Percentiles rank a stretch among this genome's conserved stretches.
phyloP scores from a whole-genome alignment of 2,888 invertebrate species.

The Patella ulyssiponensis region DNA sequence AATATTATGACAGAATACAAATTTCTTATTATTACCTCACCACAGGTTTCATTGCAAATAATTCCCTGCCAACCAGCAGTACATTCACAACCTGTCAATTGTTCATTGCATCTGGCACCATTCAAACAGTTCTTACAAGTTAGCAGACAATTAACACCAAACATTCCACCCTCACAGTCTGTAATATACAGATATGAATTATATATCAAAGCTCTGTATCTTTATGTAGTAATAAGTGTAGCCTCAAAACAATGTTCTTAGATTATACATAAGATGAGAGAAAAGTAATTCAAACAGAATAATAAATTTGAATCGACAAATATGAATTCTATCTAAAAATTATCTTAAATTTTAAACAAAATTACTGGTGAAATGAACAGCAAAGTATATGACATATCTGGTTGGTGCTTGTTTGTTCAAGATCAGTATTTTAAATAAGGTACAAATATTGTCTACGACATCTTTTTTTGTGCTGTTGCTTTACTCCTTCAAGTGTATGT shows the following conservation, averaged over 20 bases:
- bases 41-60: constrained; percentile 71
- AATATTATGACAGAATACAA: too few relatives aligned
- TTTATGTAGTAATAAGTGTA: background rate
- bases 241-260: too few relatives aligned
- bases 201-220: background rate
- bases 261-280: too few relatives aligned
- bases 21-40: too few relatives aligned
- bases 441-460: constrained; percentile 9
- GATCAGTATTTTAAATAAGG: background rate
- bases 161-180: constrained; percentile 73
- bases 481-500: too few relatives aligned
- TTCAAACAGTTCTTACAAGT: constrained; percentile 73
- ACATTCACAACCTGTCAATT: constrained; percentile 68
- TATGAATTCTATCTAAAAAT: too few relatives aligned
- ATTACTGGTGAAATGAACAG: too few relatives aligned
- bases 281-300: background rate
- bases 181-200: constrained; percentile 30
- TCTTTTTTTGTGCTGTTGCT: background rate
- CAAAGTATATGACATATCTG: too few relatives aligned
- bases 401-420: too few relatives aligned
- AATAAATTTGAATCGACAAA: background rate
- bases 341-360: too few relatives aligned
- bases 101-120: constrained; percentile 67
- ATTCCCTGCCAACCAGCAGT: constrained; percentile 69
- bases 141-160: constrained; percentile 72